These are phyloP conservation scores for Danio jaintianensis DNA, from an alignment of 2,797 vertebrate genomes.

Conservation along the genomic window DNA sequence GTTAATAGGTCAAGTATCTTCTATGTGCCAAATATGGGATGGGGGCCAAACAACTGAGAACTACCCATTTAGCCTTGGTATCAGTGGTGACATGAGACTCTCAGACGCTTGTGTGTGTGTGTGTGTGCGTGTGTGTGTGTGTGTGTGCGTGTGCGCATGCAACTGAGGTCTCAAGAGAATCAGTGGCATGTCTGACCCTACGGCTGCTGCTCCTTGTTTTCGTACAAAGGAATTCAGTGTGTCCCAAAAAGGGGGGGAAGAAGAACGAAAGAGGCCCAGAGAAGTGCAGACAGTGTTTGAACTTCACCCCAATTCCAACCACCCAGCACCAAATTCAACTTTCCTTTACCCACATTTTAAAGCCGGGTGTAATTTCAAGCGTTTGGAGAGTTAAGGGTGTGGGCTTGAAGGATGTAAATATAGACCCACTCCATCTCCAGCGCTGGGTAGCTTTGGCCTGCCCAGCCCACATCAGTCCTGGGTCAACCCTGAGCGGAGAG, in stretches of 20 bases:
- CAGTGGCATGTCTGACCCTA: slow-evolving; percentile 36
- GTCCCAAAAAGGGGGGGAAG: neutral
- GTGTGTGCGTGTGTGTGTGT: slow-evolving; percentile 26
- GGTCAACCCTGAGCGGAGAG: slow-evolving; percentile 1
- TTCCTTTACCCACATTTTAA: slow-evolving; percentile 29
- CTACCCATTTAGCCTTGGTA: slow-evolving; percentile 44
- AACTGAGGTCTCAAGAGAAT: slow-evolving; percentile 46
- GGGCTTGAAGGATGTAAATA: slow-evolving; percentile 47
- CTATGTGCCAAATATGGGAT: slow-evolving; percentile 16
- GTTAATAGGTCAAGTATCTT: slow-evolving; percentile 31
- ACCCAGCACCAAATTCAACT: slow-evolving; percentile 18
- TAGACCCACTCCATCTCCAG: slow-evolving; percentile 20
- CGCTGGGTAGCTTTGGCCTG: neutral
- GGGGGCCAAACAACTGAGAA: slow-evolving; percentile 37
- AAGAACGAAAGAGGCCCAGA: neutral
- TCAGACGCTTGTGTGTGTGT: slow-evolving; percentile 18
- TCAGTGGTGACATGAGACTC: slow-evolving; percentile 42
- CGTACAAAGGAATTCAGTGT: slow-evolving; percentile 15
- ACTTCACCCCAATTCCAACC: slow-evolving; percentile 19
- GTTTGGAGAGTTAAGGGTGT: slow-evolving; percentile 34
- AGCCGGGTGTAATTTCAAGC: slow-evolving; percentile 1
- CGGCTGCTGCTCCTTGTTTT: slow-evolving; percentile 5
- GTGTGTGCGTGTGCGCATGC: slow-evolving; percentile 38
- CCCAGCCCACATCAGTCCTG: slow-evolving; percentile 42
- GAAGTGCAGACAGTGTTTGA: neutral